Evolutionary conservation across 30 jellyfish, hydroid and myxozoan species (phyloP).

Genomic region (Pelagia noctiluca): DNA sequence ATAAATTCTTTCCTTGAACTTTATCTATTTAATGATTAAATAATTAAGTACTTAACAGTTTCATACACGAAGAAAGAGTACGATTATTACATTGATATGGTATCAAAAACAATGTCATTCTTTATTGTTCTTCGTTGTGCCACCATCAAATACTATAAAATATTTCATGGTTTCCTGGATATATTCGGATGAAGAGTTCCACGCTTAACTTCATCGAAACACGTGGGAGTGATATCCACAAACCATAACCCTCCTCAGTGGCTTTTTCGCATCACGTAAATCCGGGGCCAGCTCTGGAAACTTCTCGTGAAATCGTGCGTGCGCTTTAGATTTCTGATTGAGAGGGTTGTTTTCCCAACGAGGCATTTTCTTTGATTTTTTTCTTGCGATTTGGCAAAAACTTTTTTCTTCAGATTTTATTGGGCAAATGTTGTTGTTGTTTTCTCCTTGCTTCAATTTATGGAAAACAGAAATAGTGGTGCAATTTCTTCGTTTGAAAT

Average conservation of each 20-base stretch:
- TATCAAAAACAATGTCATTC: too few relatives aligned
- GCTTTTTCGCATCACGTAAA: constrained; percentile 50
- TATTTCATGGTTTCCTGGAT: neutral
- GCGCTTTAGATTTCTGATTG: constrained; percentile 40
- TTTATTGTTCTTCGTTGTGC: too few relatives aligned
- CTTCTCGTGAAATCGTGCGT: neutral
- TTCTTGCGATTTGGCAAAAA: neutral
- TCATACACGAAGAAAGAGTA: too few relatives aligned
- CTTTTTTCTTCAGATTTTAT: neutral
- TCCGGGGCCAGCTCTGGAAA: constrained; percentile 60
- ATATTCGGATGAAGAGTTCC: too few relatives aligned
- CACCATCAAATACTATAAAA: too few relatives aligned
- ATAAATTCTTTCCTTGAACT: too few relatives aligned
- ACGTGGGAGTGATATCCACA: constrained; percentile 54
- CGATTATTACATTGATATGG: too few relatives aligned
- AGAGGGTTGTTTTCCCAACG: neutral
- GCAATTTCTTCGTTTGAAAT: constrained; percentile 41
- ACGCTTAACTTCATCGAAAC: constrained; percentile 56
- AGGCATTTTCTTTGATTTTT: neutral
- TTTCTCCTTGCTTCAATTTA: constrained; percentile 32
- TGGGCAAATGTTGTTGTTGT: neutral
- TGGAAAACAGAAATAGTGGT: constrained; percentile 53
- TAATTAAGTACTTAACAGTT: too few relatives aligned
- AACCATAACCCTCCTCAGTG: constrained; percentile 43
- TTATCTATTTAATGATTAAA: too few relatives aligned